These are phyloP conservation scores for Berghia stephanieae DNA, from an alignment of 1,140 invertebrate species.

Conservation along the genomic window DNA sequence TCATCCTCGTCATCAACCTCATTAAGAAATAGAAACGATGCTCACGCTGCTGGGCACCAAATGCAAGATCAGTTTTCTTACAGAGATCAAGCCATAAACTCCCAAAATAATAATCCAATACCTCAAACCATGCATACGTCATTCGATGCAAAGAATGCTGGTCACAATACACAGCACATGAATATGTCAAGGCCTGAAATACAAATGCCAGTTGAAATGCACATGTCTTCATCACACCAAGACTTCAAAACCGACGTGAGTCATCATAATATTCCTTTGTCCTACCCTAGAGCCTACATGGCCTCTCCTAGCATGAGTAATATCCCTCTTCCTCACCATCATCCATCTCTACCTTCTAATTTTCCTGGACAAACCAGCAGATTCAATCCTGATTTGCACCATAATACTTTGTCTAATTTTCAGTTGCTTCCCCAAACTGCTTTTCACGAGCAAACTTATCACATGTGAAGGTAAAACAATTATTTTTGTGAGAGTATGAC, in stretches of 20 bases:
- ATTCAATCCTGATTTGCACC: constrained; percentile 12
- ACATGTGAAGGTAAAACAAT: no score
- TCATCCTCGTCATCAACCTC: neutral
- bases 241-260: constrained; percentile 26
- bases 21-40: no score
- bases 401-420: constrained; percentile 4
- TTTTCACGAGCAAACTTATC: constrained; percentile 30
- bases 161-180: neutral
- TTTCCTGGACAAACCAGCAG: constrained; percentile 10
- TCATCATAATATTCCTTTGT: neutral
- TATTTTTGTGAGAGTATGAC: no score
- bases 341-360: constrained; percentile 1
- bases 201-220: constrained; percentile 12
- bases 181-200: neutral
- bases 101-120: neutral
- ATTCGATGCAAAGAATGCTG: neutral
- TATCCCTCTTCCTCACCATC: neutral
- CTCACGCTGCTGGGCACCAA: no score
- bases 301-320: constrained; percentile 10
- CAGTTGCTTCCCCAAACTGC: constrained; percentile 33
- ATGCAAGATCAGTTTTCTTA: no score
- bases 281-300: constrained; percentile 25
- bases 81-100: constrained; percentile 19
- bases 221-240: neutral
- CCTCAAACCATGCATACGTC: constrained; percentile 12